Percentiles rank a stretch among this genome's conserved stretches.
Conservation (phyloP, 2,888 invertebrate species). For the Torymus aiolomorphi region DNA sequence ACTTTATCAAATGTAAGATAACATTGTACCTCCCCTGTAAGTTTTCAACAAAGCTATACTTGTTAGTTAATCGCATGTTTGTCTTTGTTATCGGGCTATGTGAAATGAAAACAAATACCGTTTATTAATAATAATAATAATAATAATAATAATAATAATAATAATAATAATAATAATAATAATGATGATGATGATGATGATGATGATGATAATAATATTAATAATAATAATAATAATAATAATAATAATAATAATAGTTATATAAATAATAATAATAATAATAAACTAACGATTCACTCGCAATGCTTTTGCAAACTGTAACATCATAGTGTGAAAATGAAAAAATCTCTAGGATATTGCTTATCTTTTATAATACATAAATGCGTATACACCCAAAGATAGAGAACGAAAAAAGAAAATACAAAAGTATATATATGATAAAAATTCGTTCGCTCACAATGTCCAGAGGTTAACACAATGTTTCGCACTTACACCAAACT, state of each 20-base stretch:
- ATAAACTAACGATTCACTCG: constrained; percentile 28
- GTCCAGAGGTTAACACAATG: constrained; percentile 30
- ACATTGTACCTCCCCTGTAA: too few species aligned
- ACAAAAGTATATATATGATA: not conserved
- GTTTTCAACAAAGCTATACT: not conserved
- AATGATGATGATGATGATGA: too few species aligned
- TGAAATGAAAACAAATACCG: constrained; percentile 53
- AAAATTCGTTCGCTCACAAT: not conserved
- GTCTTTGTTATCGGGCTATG: constrained; percentile 12
- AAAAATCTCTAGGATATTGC: constrained; percentile 57
- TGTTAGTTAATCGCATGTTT: constrained; percentile 22
- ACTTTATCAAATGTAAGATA: not conserved
- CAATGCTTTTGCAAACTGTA: constrained; percentile 32
- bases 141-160: too few species aligned
- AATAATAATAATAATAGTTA: too few species aligned
- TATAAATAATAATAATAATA: not conserved
- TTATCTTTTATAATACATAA: constrained; percentile 29
- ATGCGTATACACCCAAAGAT: constrained; percentile 30
- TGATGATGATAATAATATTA: not conserved
- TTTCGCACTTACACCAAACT: constrained; percentile 44
- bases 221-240: not conserved
- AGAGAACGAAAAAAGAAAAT: constrained; percentile 11
- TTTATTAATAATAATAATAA: not conserved
- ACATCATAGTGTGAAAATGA: constrained; percentile 36
- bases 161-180: too few species aligned